Conservation (phyloP, 2,113 vertebrate species). For the Blennius ocellaris region DNA sequence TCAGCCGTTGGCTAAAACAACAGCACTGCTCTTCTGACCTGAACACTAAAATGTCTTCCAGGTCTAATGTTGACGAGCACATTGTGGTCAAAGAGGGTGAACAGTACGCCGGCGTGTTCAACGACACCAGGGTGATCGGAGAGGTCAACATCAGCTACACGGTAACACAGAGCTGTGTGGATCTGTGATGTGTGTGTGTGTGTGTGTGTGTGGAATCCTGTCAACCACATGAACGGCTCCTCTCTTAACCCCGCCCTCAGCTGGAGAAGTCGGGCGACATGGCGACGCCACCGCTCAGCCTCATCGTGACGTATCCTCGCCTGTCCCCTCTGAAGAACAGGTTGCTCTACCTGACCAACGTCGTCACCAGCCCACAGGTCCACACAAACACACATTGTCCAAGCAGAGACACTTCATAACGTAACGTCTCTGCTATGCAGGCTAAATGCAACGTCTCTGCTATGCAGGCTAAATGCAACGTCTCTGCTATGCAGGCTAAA, state of each 20-base stretch:
- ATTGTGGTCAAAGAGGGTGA: slow-evolving; percentile 88
- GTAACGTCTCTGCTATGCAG: slow-evolving; percentile 71
- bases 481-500: slow-evolving; percentile 81
- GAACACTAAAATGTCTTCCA: slow-evolving; percentile 17
- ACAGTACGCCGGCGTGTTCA: slow-evolving; percentile 81
- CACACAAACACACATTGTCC: not conserved
- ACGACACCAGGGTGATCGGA: slow-evolving; percentile 87
- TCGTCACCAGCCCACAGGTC: slow-evolving; percentile 82
- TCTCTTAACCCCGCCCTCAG: slow-evolving; percentile 67
- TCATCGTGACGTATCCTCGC: slow-evolving; percentile 87
- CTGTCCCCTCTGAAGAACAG: slow-evolving; percentile 81
- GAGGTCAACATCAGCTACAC: slow-evolving; percentile 89
- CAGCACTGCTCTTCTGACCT: not conserved
- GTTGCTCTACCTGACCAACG: slow-evolving; percentile 87
- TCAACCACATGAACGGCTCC: not conserved
- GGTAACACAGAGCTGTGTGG: slow-evolving; percentile 81
- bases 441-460: slow-evolving; percentile 80
- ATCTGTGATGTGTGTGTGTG: too few species aligned
- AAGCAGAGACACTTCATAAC: too few species aligned
- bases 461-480: slow-evolving; percentile 84
- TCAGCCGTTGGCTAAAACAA: too few species aligned
- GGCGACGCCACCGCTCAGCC: slow-evolving; percentile 83
- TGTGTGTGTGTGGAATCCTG: too few species aligned
- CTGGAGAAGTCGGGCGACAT: slow-evolving; percentile 84
- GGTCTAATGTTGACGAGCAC: slow-evolving; percentile 81